Evolutionary conservation across 2,797 vertebrate species (phyloP).

Genomic region (Enteromius treurensis): DNA sequence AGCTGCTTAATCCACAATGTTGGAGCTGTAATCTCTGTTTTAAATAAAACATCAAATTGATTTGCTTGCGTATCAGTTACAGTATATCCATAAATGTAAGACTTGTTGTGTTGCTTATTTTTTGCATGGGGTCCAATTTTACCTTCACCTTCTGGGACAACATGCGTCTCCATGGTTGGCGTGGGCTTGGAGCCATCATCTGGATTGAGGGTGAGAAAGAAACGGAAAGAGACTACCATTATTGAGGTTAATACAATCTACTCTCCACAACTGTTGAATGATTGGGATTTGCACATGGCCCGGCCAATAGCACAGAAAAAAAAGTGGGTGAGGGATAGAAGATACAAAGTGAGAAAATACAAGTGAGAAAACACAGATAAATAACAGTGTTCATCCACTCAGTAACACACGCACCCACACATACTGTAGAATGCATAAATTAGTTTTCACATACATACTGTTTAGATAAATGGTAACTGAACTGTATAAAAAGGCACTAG

Average conservation of each 20-base stretch:
- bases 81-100: background rate
- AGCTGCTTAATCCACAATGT: conserved; percentile 97
- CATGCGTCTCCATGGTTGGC: conserved; percentile 93
- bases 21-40: conserved; percentile 93
- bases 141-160: conserved; percentile 92
- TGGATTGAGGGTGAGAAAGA: conserved; percentile 99
- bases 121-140: conserved; percentile 65
- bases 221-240: conserved; percentile 99
- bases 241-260: conserved; percentile 99
- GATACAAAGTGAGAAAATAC: conserved; percentile 55
- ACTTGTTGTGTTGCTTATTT: background rate
- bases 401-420: conserved; percentile 43
- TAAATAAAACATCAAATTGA: conserved; percentile 50
- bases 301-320: conserved; percentile 83
- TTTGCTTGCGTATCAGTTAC: background rate
- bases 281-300: conserved; percentile 98
- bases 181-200: conserved; percentile 97
- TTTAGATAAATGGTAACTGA: background rate
- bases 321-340: conserved; percentile 55
- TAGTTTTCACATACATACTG: background rate
- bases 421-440: conserved; percentile 30
- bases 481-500: background rate
- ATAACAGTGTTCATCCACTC: conserved; percentile 50
- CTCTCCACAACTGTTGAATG: conserved; percentile 99
- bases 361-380: conserved; percentile 53